Percentiles rank a stretch among this genome's conserved stretches.
phyloP scores from a whole-genome alignment of 2,888 invertebrate genomes.

The Nephrotoma appendiculata region DNA sequence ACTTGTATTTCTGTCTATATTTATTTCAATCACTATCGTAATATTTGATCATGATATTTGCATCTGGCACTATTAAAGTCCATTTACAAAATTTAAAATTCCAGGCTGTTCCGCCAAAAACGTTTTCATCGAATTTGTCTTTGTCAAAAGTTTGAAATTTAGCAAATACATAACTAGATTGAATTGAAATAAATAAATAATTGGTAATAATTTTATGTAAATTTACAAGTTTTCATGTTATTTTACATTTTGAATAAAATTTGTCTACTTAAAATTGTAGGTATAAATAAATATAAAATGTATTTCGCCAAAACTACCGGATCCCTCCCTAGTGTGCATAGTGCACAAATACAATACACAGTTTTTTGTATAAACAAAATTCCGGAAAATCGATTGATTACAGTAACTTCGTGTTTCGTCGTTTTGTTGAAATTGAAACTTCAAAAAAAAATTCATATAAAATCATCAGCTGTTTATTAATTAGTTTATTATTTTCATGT shows the following conservation, averaged over 20 bases:
- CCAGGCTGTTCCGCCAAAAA: no score
- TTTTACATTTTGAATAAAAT: no score
- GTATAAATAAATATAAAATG: not conserved
- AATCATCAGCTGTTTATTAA: not conserved
- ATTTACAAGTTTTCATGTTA: no score
- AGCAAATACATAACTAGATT: no score
- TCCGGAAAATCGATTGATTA: not conserved
- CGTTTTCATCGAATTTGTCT: no score
- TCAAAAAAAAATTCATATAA: not conserved
- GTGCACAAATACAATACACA: no score
- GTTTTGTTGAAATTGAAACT: not conserved
- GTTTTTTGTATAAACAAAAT: not conserved
- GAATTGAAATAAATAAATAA: no score
- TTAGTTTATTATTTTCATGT: not conserved
- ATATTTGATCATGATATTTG: not conserved
- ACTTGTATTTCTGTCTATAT: not conserved
- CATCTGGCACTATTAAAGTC: not conserved
- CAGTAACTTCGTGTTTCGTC: not conserved
- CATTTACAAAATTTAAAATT: no score
- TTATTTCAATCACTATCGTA: not conserved
- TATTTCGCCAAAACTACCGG: not conserved
- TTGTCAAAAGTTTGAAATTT: no score
- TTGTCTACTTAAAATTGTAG: no score
- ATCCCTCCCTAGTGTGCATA: not conserved
- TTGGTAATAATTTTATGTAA: no score